Conservation (phyloP, 2,888 invertebrate species). For the Digitonthophagus gazella region DNA sequence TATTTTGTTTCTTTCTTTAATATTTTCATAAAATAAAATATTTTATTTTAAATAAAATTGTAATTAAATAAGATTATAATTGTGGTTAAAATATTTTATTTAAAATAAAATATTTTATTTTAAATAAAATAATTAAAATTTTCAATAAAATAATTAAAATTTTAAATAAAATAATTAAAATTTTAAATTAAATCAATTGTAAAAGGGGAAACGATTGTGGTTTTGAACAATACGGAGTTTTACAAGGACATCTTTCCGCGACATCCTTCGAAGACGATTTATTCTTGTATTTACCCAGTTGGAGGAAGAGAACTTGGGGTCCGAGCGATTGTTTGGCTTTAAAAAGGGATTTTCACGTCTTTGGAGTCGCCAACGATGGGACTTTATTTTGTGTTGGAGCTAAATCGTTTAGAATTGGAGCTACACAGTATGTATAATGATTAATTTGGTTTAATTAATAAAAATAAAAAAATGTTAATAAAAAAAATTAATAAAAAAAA, state of each 20-base stretch:
- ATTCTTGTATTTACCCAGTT: conserved; percentile 53
- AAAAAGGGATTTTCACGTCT: conserved; percentile 41
- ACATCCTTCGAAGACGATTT: conserved; percentile 49
- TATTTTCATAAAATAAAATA: too few species aligned
- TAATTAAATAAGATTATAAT: too few species aligned
- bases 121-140: too few species aligned
- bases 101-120: too few species aligned
- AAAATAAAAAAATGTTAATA: too few species aligned
- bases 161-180: background rate
- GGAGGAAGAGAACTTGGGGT: conserved; percentile 37
- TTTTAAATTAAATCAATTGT: conserved; percentile 23
- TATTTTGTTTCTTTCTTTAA: too few species aligned
- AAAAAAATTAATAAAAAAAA: background rate
- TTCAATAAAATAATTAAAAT: background rate
- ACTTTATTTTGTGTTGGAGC: conserved; percentile 57
- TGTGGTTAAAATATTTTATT: too few species aligned
- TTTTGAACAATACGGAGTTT: conserved; percentile 64
- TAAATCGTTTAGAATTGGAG: conserved; percentile 53
- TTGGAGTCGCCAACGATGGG: conserved; percentile 55
- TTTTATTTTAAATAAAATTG: too few species aligned
- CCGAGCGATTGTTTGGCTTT: conserved; percentile 36
- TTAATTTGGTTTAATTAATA: background rate
- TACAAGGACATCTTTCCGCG: conserved; percentile 59
- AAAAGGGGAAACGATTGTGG: conserved; percentile 48
- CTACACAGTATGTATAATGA: conserved; percentile 63